Base-by-base conservation (phyloP, 1,140 invertebrate species). In the Drosophila athabasca region DNA sequence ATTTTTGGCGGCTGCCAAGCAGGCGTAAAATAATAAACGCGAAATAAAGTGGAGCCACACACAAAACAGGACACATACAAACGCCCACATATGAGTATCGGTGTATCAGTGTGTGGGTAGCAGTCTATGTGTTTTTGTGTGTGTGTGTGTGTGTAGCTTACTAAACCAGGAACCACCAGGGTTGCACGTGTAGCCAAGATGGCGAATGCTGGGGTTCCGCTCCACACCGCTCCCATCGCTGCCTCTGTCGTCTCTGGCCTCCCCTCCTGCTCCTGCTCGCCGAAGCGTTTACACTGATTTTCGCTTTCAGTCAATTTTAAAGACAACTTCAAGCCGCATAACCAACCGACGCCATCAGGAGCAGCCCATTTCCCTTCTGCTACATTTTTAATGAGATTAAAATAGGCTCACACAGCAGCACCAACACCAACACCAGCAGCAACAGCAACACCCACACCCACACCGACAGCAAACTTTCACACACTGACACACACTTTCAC, bases 311-410 rank as follows among this genome's bases (percentile, higher is more conserved):
- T 85, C 82, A 85, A 85, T 85, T 85, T 85, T 87, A 85, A 85
- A 87, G 82, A 85, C 82, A 85, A 85, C 74, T 85, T 85, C 60
- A 87, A 85, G 82, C 82, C 82, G 74, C 81, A 85, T 71, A 87
- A 73, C 82, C 76, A 87, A 76, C 74, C 67, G 66, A 35, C 53
- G 51, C 43, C 65, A 80, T 58, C 75, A 79, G 45, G 17, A 66
- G 45, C 51, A 46, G 43, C 73, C 74, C 82, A 88, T 85, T 88
- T 85, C 46, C 74, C 66, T 82, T 58, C 69, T 78, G 82, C 73
- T 87, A 87, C 83, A 87, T 87, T 87, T 87, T 88, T 87, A 87
- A 87, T 87, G 79, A 88, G 83, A 87, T 87, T 88, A 87, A 87
- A 88, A 85, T 85, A 85, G 82, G 82, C 82, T 85, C 75, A 76